A percentile compares a stretch with the other conserved stretches of the same genome.
Evolutionary conservation across 2,888 invertebrate species (phyloP).

Genomic region (Volucella inanis): DNA sequence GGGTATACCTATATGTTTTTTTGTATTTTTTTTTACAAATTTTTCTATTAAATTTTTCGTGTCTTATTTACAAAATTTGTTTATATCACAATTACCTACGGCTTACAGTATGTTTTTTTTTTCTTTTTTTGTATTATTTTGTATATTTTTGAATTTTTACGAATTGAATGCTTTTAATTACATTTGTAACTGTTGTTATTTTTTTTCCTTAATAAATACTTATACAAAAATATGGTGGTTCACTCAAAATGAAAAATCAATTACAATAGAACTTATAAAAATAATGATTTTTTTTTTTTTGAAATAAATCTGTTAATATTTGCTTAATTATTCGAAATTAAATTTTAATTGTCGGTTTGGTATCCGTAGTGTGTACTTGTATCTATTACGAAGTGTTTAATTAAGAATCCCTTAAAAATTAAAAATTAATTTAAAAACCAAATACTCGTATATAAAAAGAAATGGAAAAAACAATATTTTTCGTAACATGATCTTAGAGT

Average conservation of each 20-base stretch:
- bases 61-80: conserved; percentile 66
- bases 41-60: neutral
- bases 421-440: neutral
- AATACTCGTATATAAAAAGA: too few species aligned
- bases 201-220: conserved; percentile 40
- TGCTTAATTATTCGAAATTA: neutral
- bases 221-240: conserved; percentile 52
- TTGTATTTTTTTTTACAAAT: conserved; percentile 8
- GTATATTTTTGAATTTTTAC: conserved; percentile 23
- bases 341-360: neutral
- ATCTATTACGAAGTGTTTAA: neutral
- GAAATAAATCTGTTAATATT: neutral
- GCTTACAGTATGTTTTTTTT: conserved; percentile 14
- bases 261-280: conserved; percentile 6
- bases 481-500: neutral
- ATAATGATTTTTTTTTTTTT: conserved; percentile 1
- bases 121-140: conserved; percentile 22
- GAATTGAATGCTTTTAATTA: conserved; percentile 51
- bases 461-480: too few species aligned
- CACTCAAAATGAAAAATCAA: neutral
- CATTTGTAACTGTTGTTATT: conserved; percentile 18
- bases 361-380: neutral
- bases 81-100: conserved; percentile 72
- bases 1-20: too few species aligned
- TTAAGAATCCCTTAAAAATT: neutral